A percentile compares a stretch with the other conserved stretches of the same genome.
These are phyloP conservation scores for Trachelus stipa DNA, from an alignment of 2,888 invertebrate species.

Conservation along the genomic window DNA sequence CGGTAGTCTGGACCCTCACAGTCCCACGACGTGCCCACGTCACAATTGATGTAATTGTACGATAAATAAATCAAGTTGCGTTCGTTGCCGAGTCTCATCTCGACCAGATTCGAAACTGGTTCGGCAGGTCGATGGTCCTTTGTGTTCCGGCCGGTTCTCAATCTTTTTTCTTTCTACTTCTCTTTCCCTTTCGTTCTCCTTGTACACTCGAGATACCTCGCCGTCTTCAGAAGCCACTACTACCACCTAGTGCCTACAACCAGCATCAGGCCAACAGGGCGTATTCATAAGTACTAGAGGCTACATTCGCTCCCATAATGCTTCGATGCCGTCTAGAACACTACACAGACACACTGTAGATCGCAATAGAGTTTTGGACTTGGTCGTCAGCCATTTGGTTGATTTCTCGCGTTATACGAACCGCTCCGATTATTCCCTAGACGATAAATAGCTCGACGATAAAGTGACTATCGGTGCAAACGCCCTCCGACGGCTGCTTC, in stretches of 20 bases:
- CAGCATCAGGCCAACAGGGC: not conserved
- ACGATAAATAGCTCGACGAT: not conserved
- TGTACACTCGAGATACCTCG: constrained; percentile 21
- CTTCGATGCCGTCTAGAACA: not conserved
- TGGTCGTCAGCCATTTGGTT: not conserved
- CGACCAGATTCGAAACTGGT: constrained; percentile 43
- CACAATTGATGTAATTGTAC: constrained; percentile 40
- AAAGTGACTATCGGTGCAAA: constrained; percentile 44
- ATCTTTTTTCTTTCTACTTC: constrained; percentile 14
- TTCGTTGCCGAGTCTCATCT: constrained; percentile 29
- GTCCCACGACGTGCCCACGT: constrained; percentile 11
- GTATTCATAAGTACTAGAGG: not conserved
- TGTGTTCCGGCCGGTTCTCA: constrained; percentile 14
- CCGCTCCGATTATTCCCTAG: not conserved
- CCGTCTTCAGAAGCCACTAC: not conserved
- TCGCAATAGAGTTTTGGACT: not conserved
- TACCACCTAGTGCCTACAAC: not conserved
- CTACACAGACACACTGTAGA: not conserved
- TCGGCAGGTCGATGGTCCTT: constrained; percentile 50
- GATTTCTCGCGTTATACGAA: not conserved
- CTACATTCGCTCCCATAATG: not conserved
- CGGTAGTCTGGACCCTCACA: constrained; percentile 1
- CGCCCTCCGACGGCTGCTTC: constrained; percentile 51
- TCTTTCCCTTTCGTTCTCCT: constrained; percentile 24
- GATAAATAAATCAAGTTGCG: constrained; percentile 44